Percentiles rank a stretch among this genome's conserved stretches.
Conservation (phyloP, 1,140 invertebrate species). For the Eupristina koningsbergeri region DNA sequence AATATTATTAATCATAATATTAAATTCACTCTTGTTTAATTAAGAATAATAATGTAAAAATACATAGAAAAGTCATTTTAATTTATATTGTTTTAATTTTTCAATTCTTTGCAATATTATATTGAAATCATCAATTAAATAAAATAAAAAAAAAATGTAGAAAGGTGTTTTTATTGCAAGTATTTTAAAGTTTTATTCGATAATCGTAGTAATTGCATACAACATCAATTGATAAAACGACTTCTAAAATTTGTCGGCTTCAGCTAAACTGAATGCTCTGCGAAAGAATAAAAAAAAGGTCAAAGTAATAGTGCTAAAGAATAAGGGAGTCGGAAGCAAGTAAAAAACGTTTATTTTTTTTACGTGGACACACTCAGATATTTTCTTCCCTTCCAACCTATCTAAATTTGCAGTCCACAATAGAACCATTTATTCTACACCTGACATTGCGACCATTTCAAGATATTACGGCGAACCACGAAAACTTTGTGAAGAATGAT, state of each 20-base stretch:
- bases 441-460: conserved; percentile 40
- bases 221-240: neutral
- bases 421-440: conserved; percentile 52
- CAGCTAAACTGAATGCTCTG: neutral
- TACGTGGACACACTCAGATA: conserved; percentile 6
- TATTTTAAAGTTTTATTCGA: neutral
- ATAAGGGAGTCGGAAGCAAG: neutral
- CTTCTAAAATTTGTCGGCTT: neutral
- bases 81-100: too few species aligned
- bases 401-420: conserved; percentile 41
- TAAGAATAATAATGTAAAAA: too few species aligned
- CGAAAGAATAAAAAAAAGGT: conserved; percentile 25
- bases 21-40: too few species aligned
- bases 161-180: neutral
- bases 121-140: too few species aligned
- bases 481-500: conserved; percentile 59
- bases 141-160: too few species aligned
- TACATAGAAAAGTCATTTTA: too few species aligned
- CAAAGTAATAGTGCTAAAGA: neutral
- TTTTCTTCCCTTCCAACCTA: conserved; percentile 14
- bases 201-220: neutral
- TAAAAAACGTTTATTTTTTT: conserved; percentile 19
- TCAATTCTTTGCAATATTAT: too few species aligned
- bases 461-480: conserved; percentile 51
- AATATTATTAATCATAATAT: too few species aligned